phyloP scores from a whole-genome alignment of 2,113 vertebrate species.

The Otus sunia region DNA sequence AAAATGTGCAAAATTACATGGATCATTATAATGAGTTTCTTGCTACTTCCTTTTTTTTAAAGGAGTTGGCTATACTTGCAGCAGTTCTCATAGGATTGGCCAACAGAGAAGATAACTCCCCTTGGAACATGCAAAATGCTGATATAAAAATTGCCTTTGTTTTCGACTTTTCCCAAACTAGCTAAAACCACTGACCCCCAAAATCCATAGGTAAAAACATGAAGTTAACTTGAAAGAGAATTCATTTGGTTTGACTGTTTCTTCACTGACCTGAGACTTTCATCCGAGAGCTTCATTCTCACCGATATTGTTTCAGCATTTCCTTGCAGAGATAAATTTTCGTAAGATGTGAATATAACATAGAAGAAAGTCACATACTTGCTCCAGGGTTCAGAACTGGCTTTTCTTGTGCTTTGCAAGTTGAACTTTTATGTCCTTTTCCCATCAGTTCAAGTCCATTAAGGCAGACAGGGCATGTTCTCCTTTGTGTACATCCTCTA shows the following conservation, averaged over 20 bases:
- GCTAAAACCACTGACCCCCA: background rate
- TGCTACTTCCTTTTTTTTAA: background rate
- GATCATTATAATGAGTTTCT: background rate
- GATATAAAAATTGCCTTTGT: background rate
- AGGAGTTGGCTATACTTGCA: background rate
- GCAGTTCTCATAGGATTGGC: background rate
- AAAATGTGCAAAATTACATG: conserved; percentile 23
- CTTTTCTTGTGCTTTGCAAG: conserved; percentile 18
- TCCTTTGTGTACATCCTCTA: conserved; percentile 4
- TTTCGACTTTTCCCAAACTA: background rate
- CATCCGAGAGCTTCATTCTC: background rate
- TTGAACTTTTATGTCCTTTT: background rate
- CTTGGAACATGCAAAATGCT: background rate
- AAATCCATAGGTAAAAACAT: background rate
- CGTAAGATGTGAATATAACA: background rate
- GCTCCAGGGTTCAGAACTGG: background rate
- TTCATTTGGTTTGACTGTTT: conserved; percentile 6
- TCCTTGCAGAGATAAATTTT: conserved; percentile 2
- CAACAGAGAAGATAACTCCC: background rate
- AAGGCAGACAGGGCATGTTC: background rate
- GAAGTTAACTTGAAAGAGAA: background rate
- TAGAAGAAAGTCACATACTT: background rate
- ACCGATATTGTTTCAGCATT: background rate
- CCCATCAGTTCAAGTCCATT: background rate
- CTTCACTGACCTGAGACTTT: conserved; percentile 60